phyloP scores from a whole-genome alignment of 1,140 invertebrate species.

The Nilaparvata lugens region DNA sequence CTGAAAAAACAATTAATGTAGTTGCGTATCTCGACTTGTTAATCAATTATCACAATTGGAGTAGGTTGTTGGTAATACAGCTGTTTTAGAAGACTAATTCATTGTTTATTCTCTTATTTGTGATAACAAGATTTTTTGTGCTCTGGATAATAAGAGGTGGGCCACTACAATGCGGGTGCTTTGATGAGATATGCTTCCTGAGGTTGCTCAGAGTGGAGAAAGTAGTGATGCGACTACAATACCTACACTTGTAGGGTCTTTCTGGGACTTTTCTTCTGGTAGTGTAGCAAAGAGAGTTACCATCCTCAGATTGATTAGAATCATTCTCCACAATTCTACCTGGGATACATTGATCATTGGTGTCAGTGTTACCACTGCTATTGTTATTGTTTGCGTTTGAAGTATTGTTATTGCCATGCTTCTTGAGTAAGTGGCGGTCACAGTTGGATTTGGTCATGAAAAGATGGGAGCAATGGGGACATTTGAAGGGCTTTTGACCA shows the following conservation, averaged over 20 bases:
- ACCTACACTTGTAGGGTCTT: constrained; percentile 72
- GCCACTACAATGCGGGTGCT: constrained; percentile 42
- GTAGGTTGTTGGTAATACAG: too few species aligned
- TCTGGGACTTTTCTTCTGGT: constrained; percentile 67
- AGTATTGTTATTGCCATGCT: constrained; percentile 27
- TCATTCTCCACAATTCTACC: too few species aligned
- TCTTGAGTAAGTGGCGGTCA: constrained; percentile 73
- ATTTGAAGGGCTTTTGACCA: constrained; percentile 93
- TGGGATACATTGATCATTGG: constrained; percentile 1
- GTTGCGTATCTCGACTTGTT: too few species aligned
- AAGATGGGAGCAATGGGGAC: constrained; percentile 78
- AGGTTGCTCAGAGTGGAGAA: constrained; percentile 74
- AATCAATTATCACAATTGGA: too few species aligned
- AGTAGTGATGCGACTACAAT: constrained; percentile 74
- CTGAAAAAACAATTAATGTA: too few species aligned
- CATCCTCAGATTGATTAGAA: too few species aligned
- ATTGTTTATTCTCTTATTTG: too few species aligned
- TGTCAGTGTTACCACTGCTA: too few species aligned
- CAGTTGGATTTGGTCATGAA: constrained; percentile 97
- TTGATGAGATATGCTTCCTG: constrained; percentile 63
- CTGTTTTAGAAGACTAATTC: too few species aligned
- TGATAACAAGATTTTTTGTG: too few species aligned
- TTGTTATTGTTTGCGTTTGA: not conserved
- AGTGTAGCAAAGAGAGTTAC: too few species aligned
- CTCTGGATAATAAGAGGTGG: too few species aligned